These are phyloP conservation scores for Nixonia krombeini DNA, from an alignment of 1,140 invertebrate genomes.

Conservation along the genomic window DNA sequence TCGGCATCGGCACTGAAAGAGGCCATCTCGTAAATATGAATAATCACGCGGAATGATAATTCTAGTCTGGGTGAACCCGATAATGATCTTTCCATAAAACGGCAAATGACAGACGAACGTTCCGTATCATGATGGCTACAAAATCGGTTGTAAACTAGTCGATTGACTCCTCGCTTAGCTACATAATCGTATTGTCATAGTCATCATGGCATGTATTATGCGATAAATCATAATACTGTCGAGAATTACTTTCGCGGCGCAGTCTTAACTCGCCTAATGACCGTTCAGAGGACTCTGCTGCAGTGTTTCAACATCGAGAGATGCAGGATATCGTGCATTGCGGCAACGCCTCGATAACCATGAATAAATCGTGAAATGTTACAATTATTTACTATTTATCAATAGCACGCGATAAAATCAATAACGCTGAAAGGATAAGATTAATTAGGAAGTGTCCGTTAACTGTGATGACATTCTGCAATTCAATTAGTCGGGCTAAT, in stretches of 20 bases:
- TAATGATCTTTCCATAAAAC: slow-evolving; percentile 3
- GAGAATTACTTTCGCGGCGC: slow-evolving; percentile 44
- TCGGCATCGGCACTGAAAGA: neutral
- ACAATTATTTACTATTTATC: too few relatives aligned
- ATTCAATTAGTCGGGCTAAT: too few relatives aligned
- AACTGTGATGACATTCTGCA: too few relatives aligned
- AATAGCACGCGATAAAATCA: too few relatives aligned
- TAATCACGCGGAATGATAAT: slow-evolving; percentile 11
- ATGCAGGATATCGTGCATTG: slow-evolving; percentile 3
- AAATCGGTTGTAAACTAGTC: slow-evolving; percentile 41
- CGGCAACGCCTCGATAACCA: too few relatives aligned
- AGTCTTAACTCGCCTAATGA: slow-evolving; percentile 43
- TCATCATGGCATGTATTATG: slow-evolving; percentile 30
- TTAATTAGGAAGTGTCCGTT: too few relatives aligned
- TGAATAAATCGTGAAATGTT: too few relatives aligned
- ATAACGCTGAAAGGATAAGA: too few relatives aligned
- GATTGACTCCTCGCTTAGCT: slow-evolving; percentile 31
- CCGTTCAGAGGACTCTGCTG: slow-evolving; percentile 23
- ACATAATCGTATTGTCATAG: slow-evolving; percentile 41
- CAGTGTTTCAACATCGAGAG: slow-evolving; percentile 37
- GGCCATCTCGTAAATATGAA: neutral
- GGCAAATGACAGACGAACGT: slow-evolving; percentile 6
- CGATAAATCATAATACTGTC: slow-evolving; percentile 54
- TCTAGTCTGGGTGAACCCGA: neutral
- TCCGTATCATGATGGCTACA: slow-evolving; percentile 10